Evolutionary conservation across 2,888 invertebrate species (phyloP).

Genomic region (Caenorhabditis sp.): DNA sequence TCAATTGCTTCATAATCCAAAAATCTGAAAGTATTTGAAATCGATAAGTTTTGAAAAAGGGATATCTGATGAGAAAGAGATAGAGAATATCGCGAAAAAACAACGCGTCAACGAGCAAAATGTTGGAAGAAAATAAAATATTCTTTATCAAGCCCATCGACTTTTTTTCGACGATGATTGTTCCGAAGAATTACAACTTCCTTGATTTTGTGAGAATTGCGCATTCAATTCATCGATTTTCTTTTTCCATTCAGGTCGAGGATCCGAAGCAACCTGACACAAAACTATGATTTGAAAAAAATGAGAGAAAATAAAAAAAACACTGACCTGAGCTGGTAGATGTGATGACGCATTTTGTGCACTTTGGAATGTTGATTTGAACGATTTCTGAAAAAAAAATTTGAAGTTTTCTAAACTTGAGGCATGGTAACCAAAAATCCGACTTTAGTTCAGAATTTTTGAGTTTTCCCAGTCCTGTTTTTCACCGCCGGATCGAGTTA

Average conservation of each 20-base stretch:
- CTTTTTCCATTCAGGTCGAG: constrained; percentile 62
- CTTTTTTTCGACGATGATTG: constrained; percentile 19
- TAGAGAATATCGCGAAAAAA: neutral
- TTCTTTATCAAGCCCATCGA: constrained; percentile 23
- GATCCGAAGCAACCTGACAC: constrained; percentile 45
- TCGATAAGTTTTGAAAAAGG: neutral
- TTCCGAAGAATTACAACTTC: neutral
- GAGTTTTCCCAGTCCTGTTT: too few relatives aligned
- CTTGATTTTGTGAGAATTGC: constrained; percentile 17
- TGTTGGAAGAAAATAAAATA: neutral
- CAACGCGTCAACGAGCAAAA: neutral
- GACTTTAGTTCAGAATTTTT: too few relatives aligned
- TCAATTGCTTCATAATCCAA: too few relatives aligned
- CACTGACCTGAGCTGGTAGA: constrained; percentile 18
- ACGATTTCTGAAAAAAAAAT: constrained; percentile 41
- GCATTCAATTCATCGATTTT: constrained; percentile 55
- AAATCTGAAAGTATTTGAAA: neutral
- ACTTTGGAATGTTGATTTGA: constrained; percentile 43
- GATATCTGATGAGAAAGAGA: neutral
- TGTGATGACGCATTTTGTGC: constrained; percentile 24
- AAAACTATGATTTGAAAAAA: neutral
- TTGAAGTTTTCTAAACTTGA: too few relatives aligned
- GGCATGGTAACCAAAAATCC: too few relatives aligned
- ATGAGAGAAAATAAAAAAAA: neutral
- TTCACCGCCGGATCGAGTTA: too few relatives aligned